Base-by-base conservation (phyloP, 2,113 vertebrate species). In the Ginglymostoma cirratum region DNA sequence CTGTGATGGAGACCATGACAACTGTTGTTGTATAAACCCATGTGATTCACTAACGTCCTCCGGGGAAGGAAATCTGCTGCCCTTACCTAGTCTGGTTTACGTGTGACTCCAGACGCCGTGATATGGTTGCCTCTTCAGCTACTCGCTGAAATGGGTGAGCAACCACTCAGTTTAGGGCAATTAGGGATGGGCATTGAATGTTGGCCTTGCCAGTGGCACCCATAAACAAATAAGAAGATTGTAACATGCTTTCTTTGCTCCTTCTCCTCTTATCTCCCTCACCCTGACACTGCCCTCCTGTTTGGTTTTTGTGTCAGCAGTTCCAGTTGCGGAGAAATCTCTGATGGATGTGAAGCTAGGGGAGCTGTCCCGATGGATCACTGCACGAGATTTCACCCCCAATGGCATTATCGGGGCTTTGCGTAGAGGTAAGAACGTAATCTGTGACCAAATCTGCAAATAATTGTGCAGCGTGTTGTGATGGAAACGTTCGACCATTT, bases 281-380 rank as follows among this genome's bases (percentile, higher is more conserved):
- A 4, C 85, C 42, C 38, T 4, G 14, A 4, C 19, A 23, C 48
- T 87, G 85, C 48, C 42, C 5, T 23, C 85, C 23, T 27, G n/a
- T 14, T 66, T 48, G 48, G 8, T 70, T 70, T 66, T n/a, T 65
- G 23, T 90, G 1, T 12, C 0, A 83, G 0, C 96, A 99, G 99
- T 98, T 97, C 97, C 98, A 69, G 10, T 99, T 67, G 98, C 97
- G 95, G 98, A 99, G 90, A 98, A 96, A 97, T 98, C 96, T 65
- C 98, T 99, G 76, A 96, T 99, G 98, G 98, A 99, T 3, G 98
- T 99, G 96, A 99, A 99, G 96, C 96, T 99, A 87, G 98, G 97
- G 0, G 97, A 99, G 97, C 94, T 99, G 96, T 98, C 98, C 23
- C 96, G 2, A 94, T 99, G 99, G 99, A 6, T 99, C 3, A 96